Evolutionary conservation across 1,140 invertebrate genomes (phyloP).

Genomic region (Trichonephila inaurata): DNA sequence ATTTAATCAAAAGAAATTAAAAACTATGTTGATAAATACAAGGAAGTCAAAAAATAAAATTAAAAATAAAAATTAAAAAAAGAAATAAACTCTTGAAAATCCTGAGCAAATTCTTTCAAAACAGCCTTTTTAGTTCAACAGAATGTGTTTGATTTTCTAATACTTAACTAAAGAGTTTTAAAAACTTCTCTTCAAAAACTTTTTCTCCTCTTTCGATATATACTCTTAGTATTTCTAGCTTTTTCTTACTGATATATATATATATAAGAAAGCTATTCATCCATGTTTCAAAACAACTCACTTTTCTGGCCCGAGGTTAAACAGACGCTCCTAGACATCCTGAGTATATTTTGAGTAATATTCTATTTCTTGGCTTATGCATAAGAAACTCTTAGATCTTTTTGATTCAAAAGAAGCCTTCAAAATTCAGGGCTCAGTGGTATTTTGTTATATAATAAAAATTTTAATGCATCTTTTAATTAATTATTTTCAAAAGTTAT

Average conservation of each 20-base stretch:
- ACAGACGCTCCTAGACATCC: neutral
- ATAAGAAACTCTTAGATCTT: no score
- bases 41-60: constrained; percentile 17
- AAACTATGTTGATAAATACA: neutral
- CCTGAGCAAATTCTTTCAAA: neutral
- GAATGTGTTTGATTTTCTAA: constrained; percentile 33
- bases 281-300: neutral
- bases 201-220: neutral
- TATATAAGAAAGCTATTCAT: neutral
- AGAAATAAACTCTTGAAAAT: neutral
- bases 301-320: neutral
- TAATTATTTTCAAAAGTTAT: no score
- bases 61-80: constrained; percentile 14
- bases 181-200: neutral
- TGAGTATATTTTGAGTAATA: neutral
- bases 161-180: constrained; percentile 23
- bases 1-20: constrained; percentile 28
- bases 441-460: no score
- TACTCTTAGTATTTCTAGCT: neutral
- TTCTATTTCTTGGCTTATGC: neutral
- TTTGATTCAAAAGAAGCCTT: no score
- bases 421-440: no score
- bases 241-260: neutral
- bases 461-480: no score
- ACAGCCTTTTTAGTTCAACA: neutral